phyloP scores from a whole-genome alignment of 2,797 vertebrate species.

The Todus mexicanus region DNA sequence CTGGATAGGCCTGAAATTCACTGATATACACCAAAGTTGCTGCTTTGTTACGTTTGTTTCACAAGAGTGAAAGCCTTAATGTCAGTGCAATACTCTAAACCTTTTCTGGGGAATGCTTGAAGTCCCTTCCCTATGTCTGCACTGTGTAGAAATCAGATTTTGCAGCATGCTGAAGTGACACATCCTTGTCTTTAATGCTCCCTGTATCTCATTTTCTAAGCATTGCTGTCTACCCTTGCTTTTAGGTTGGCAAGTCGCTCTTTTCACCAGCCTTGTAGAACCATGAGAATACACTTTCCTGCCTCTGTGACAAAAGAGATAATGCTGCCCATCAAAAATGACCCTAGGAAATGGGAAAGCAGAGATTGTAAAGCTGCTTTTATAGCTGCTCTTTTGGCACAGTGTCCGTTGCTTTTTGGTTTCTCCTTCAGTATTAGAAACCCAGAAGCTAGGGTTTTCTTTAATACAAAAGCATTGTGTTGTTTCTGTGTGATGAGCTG shows the following conservation, averaged over 20 bases:
- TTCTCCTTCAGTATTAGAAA: not conserved
- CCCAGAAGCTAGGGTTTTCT: not conserved
- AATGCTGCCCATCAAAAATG: conserved; percentile 43
- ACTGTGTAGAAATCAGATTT: not conserved
- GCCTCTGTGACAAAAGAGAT: conserved; percentile 31
- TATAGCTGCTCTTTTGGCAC: not conserved
- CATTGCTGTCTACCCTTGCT: conserved; percentile 12
- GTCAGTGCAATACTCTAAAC: not conserved
- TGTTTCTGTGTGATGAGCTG: not conserved
- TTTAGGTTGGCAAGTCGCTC: conserved; percentile 8
- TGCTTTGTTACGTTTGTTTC: not conserved
- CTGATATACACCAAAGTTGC: not conserved
- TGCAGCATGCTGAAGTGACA: not conserved
- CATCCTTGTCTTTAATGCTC: not conserved
- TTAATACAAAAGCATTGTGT: not conserved
- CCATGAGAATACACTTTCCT: conserved; percentile 21
- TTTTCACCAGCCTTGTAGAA: conserved; percentile 22
- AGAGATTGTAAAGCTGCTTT: conserved; percentile 37
- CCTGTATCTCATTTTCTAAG: not conserved
- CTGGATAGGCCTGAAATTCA: not conserved
- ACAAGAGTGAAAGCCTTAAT: not conserved
- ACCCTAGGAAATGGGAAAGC: conserved; percentile 40
- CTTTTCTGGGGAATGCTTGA: not conserved
- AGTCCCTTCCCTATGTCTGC: not conserved
- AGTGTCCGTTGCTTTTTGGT: not conserved